Base-by-base conservation (phyloP, 1,140 invertebrate genomes). In the Eueides isabella region DNA sequence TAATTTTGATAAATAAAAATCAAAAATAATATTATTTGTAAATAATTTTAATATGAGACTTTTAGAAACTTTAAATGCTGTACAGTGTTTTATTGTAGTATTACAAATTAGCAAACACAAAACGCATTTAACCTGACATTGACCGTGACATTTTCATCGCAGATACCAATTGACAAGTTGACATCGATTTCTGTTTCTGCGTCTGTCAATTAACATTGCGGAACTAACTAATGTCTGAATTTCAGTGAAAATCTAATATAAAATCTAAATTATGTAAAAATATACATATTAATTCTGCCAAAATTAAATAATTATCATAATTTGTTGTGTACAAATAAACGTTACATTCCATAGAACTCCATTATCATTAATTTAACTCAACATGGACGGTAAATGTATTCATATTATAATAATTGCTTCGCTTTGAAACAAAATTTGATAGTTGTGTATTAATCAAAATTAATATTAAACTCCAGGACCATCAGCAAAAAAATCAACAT, bases 401-500 rank as follows among this genome's bases (percentile, higher is more conserved):
- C 26, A 71, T 19, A 71, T 28, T 61, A n/a, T 75, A 23, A 55
- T 75, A 19, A 55, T 55, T 30, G 55, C 28, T 72, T 71, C 61
- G 38, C 61, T 68, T 63, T 26, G 19, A 55, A 55, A 55, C 48
- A 12, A 26, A 55, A 55, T 23, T 9, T 55, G 12, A 55, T 23
- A 55, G 48, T 55, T 55, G 23, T 55, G 48, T 55, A 55, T 55
- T 55, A 55, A 55, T 55, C 48, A 55, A 55, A 55, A 55, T 55
- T 55, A 55, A 55, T 62, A 62, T 33, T 33, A 29, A 70, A 28
- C 16, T 78, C 64, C 76, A 92, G 89, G 85, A n/a, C 55, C 80
- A 30, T 80, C 86, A 64, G 69, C 86, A 35, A 89, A 88, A 44
- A 91, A 91, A 84, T 89, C 85, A 73, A 82, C 80, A 55, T 89